Base-by-base conservation (phyloP, 2,888 invertebrate genomes). In the Phalera bucephala region DNA sequence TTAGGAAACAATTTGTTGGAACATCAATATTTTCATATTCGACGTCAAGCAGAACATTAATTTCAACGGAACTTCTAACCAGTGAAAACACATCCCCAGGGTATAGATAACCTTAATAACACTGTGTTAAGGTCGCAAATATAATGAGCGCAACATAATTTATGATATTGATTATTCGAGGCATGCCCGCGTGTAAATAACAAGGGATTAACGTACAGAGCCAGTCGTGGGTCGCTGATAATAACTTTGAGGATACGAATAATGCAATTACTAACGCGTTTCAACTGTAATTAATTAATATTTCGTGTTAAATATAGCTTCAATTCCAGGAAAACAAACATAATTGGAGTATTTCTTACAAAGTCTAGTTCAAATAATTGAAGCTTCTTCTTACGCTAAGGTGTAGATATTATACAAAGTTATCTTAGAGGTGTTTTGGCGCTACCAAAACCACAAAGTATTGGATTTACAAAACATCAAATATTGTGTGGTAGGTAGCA, bases 51-150 rank as follows among this genome's bases (percentile, higher is more conserved):
- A 44, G 48, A 52, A 53, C 50, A 37, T 43, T 47, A 33, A 46
- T 46, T 55, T 56, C 47, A 47, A 52, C 55, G 55, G 49, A 52
- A 57, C 57, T 53, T 42, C 20, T 42, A 39, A 41, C 36, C 34
- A 36, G 28, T 33, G 33, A 33, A 33, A 32, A 8, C 23, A 11
- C 22, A 23, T 6, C 33, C 8, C 17, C 20, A 40, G 26, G 42
- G 9, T 37, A 26, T 17, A 33, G 38, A 11, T 11, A 15, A 29
- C 37, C 31, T 30, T 53, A 40, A 41, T 22, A 0, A 11, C 0
- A 22, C n/a, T 0, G 0, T 0, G 0, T n/a, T 53, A 48, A 23
- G 29, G 30, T 51, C 34, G 9, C 33, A 40, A 40, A 10, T 45
- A 6, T n/a, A 8, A 14, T 21, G 11, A 14, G 27, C 13, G 25